Base-by-base conservation (phyloP, 2,888 invertebrate genomes). In the Lithophane semibrunnea region DNA sequence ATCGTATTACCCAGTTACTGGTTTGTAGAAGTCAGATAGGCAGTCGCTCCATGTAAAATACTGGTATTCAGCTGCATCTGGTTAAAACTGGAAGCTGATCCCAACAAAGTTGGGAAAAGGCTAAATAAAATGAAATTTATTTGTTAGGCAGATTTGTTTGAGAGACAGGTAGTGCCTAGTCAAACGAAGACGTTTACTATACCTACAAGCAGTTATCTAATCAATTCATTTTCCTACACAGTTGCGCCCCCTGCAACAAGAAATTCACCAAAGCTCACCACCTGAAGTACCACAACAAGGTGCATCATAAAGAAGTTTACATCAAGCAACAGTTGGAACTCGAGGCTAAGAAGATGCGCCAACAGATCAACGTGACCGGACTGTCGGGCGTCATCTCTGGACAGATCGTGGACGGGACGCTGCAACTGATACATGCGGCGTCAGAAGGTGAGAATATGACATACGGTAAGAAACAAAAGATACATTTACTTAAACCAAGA, bases 241-340 rank as follows among this genome's bases (percentile, higher is more conserved):
- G 97, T 0, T 97, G 97, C 83, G 90, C 79, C 0, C 95, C 96
- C 0, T 97, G 97, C 92, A 97, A 96, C 92, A 97, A 96, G 92
- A 96, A 96, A 88, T 97, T 97, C 92, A 97, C 97, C 0, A 97
- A 97, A 77, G 96, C 97, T 0, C 97, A 97, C 87, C 97, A 97
- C 75, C 91, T 97, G 44, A 97, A 97, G 75, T 97, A 97, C 91
- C 97, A 97, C 91, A 97, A 97, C 91, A 97, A 97, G 88, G 96
- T 97, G n/a, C 97, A 97, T 83, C 97, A 97, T 89, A 97, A 97
- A 85, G 97, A 97, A 29, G 75, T 97, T 2, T 97, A 97, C 89
- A 83, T 95, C 1, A 96, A 97, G 65, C 96, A 96, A 87, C 96
- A 97, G 84, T 71, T 96, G 65, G 96, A 96, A 71, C 92, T 93